Base-by-base conservation (phyloP, 64 coral and sea anemone genomes). In the Montipora foliosa region DNA sequence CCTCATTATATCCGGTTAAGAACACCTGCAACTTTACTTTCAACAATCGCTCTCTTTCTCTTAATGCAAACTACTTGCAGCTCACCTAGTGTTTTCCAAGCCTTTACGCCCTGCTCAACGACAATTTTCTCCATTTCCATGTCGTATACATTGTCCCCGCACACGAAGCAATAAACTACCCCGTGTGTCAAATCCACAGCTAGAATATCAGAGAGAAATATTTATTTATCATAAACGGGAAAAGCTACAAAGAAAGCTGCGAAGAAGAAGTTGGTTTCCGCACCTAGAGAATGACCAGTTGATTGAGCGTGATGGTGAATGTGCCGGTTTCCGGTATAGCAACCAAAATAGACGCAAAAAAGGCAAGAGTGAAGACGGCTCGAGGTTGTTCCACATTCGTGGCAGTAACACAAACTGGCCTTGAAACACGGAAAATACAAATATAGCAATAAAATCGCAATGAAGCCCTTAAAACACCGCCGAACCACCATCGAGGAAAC, bases 301-400 rank as follows among this genome's bases (percentile, higher is more conserved):
- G 78, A 89, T 50, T 93, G 88, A 47, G 98, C 95, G 83, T 99
- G 98, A 79, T 91, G 89, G 69, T 99, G 98, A 17, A 99, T 99
- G 67, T 99, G 98, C 90, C 92, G 89, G 89, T 92, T 91, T 61
- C 98, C 98, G 55, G 92, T 94, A 37, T 99, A 99, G 67, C 98
- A 99, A 64, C 98, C 98, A 47, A 99, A 99, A 88, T 99, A 99
- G 78, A 99, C 95, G 89, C 98, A 99, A 17, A 75, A 95, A 85
- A 99, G 86, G 92, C 95, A 99, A 19, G 98, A 96, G 70, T 99
- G 98, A 20, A 99, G 89, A 8, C 98, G 98, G 75, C 92, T 94
- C 7, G 98, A 99, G 72, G 89, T 85, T 2, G 98, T 99, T 61
- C 95, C 98, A 81, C 98, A 99, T 8, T 82, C 95, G 87, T 99